Evolutionary conservation across 2,113 vertebrate species (phyloP).

Genomic region (Chionis minor): DNA sequence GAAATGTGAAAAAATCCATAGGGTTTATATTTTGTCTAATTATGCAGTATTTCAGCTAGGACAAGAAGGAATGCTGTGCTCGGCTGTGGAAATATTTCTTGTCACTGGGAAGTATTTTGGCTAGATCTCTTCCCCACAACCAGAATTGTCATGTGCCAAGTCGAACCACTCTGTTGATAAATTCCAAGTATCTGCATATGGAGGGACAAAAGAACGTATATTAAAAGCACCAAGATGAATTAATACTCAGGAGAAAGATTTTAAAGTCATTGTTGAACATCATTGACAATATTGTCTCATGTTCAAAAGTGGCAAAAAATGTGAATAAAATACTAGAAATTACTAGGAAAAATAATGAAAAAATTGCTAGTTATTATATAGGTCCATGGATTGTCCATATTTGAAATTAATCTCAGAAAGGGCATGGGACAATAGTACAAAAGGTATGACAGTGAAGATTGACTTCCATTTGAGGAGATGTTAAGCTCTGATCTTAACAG

Average conservation of each 20-base stretch:
- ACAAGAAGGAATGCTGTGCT: not conserved
- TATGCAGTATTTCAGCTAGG: not conserved
- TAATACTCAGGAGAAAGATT: not conserved
- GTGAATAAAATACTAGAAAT: not conserved
- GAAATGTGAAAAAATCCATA: not conserved
- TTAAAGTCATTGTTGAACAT: not conserved
- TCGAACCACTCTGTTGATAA: not conserved
- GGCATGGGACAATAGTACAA: not conserved
- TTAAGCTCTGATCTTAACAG: not conserved
- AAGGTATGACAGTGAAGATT: not conserved
- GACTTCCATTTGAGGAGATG: not conserved
- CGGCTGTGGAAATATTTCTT: not conserved
- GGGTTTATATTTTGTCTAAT: not conserved
- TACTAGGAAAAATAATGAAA: not conserved
- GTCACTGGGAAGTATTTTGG: not conserved
- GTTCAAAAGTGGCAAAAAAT: not conserved
- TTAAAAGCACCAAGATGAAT: not conserved
- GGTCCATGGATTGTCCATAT: not conserved
- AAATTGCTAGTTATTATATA: not conserved
- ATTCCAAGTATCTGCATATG: not conserved
- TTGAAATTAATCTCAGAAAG: not conserved
- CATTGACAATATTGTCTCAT: fast-evolving
- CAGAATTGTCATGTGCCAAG: not conserved
- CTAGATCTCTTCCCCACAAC: not conserved
- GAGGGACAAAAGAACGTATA: not conserved